A percentile compares a stretch with the other conserved stretches of the same genome.
phyloP scores from a whole-genome alignment of 2,888 invertebrate species.

The Imbricaverruca yamaguchii region DNA sequence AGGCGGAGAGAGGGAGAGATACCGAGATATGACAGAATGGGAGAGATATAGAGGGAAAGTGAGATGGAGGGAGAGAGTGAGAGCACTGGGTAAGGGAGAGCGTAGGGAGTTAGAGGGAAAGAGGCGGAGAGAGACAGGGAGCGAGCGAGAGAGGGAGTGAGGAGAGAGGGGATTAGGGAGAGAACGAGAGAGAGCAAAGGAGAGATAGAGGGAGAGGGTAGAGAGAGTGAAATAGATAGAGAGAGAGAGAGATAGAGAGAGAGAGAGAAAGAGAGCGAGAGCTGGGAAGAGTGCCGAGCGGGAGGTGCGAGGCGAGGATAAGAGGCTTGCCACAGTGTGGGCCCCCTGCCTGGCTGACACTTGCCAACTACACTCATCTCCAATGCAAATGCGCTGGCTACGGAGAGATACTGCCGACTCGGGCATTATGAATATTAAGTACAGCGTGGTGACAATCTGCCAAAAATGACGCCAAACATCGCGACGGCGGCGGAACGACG shows the following conservation, averaged over 20 bases:
- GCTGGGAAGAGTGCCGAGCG: neutral
- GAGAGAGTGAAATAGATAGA: neutral
- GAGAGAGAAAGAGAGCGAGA: neutral
- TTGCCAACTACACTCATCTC: slow-evolving; percentile 20
- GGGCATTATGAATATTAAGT: slow-evolving; percentile 20
- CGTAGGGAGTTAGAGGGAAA: too few relatives aligned
- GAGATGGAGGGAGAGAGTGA: neutral
- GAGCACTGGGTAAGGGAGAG: too few relatives aligned
- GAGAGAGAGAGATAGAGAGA: neutral
- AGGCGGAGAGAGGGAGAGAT: neutral
- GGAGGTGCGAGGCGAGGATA: neutral
- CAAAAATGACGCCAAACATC: slow-evolving; percentile 17
- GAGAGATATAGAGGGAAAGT: neutral
- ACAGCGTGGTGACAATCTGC: slow-evolving; percentile 1
- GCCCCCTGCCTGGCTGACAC: neutral
- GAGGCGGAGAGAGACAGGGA: too few relatives aligned
- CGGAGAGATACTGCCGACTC: neutral
- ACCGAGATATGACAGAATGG: too few relatives aligned
- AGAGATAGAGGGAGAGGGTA: too few relatives aligned
- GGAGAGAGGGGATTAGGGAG: too few relatives aligned
- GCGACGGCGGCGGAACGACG: too few relatives aligned
- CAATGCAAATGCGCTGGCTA: neutral
- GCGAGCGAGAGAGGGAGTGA: too few relatives aligned
- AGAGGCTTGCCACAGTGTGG: neutral
- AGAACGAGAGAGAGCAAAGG: too few relatives aligned